phyloP scores from a whole-genome alignment of 2,797 vertebrate genomes.

The Pseudochirops cupreus region DNA sequence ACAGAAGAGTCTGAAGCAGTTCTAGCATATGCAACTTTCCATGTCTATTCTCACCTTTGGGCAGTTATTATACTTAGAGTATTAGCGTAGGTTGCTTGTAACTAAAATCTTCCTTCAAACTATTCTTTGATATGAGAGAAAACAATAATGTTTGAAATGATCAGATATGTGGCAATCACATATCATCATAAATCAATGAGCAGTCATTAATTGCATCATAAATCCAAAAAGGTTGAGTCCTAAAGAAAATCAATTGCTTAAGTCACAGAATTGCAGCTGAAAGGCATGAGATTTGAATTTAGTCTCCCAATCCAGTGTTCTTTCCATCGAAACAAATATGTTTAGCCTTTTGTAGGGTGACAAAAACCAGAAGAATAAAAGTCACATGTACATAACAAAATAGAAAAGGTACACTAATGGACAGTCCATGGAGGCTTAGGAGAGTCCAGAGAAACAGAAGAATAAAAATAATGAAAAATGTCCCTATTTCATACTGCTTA shows the following conservation, averaged over 20 bases:
- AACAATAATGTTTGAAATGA: neutral
- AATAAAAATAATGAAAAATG: constrained; percentile 7
- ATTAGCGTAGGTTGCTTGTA: neutral
- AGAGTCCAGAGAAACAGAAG: neutral
- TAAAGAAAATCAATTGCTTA: neutral
- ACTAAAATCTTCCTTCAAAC: neutral
- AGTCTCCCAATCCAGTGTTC: neutral
- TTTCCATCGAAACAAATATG: neutral
- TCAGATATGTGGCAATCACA: neutral
- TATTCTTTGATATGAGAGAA: neutral
- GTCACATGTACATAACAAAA: neutral
- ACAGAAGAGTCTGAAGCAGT: neutral
- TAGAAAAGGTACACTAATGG: neutral
- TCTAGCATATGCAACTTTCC: neutral
- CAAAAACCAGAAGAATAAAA: constrained; percentile 35
- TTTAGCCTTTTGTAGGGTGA: neutral
- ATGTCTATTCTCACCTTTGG: neutral
- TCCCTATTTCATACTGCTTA: neutral
- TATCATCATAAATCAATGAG: neutral
- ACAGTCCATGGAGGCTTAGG: neutral
- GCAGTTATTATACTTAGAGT: neutral
- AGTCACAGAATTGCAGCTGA: neutral
- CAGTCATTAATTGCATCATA: neutral
- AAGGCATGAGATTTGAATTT: neutral
- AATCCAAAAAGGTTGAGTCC: neutral